Evolutionary conservation across 2,113 vertebrate genomes (phyloP).

Genomic region (Gila orcuttii): DNA sequence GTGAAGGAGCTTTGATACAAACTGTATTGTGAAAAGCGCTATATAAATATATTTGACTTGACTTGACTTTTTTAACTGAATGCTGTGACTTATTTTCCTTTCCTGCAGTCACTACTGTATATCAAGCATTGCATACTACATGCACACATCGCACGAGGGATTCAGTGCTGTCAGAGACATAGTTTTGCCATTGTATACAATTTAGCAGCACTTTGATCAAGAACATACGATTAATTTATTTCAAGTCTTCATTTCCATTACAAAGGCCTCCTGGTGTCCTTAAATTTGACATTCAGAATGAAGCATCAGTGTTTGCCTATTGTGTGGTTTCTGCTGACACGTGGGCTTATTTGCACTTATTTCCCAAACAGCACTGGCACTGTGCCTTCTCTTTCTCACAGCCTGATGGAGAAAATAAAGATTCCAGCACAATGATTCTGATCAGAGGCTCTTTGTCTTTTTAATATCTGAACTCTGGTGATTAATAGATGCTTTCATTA

Average conservation of each 20-base stretch:
- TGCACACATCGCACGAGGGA: not conserved
- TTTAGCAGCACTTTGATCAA: not conserved
- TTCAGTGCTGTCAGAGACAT: not conserved
- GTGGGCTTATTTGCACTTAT: not conserved
- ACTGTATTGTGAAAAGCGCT: too few species aligned
- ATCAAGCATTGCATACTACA: not conserved
- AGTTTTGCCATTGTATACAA: not conserved
- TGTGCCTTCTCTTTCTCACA: not conserved
- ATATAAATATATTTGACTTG: too few species aligned
- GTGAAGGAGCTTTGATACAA: too few species aligned
- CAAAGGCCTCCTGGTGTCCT: not conserved
- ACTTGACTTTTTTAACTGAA: not conserved
- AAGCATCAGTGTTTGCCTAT: not conserved
- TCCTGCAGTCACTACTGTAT: not conserved
- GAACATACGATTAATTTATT: not conserved
- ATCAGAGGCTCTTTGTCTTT: slow-evolving; percentile 36
- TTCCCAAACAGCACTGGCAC: not conserved
- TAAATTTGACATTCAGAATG: not conserved
- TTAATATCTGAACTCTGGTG: slow-evolving; percentile 28
- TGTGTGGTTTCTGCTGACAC: not conserved
- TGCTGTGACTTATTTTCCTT: not conserved
- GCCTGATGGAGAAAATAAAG: too few species aligned
- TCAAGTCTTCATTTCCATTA: not conserved
- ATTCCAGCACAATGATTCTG: slow-evolving; percentile 40
- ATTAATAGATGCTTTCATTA: slow-evolving; percentile 58